Evolutionary conservation across 1,140 invertebrate genomes (phyloP).

Genomic region (Drosophila kurseongensis): DNA sequence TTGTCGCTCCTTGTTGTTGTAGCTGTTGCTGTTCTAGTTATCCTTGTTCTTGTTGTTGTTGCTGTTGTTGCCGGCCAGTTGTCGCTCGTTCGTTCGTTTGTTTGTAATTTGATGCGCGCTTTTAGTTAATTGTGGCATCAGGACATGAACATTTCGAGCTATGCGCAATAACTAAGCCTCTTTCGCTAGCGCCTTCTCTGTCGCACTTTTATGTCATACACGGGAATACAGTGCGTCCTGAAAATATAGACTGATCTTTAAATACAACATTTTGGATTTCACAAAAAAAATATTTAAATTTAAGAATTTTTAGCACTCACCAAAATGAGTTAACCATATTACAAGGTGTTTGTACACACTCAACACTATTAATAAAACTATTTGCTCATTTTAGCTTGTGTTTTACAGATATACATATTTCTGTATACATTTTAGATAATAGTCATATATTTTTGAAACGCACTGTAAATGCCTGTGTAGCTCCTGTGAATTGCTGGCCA

Average conservation of each 20-base stretch:
- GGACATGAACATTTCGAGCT: constrained; percentile 72
- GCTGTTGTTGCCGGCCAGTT: constrained; percentile 21
- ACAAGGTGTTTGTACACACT: too few relatives aligned
- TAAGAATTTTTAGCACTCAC: too few relatives aligned
- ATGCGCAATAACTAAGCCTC: constrained; percentile 73
- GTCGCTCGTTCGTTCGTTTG: constrained; percentile 46
- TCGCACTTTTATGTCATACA: constrained; percentile 17
- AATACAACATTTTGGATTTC: not conserved
- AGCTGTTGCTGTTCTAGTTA: constrained; percentile 33
- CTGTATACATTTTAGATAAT: too few relatives aligned
- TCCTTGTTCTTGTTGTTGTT: constrained; percentile 39
- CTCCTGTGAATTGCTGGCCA: constrained; percentile 43
- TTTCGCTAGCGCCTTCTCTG: constrained; percentile 7
- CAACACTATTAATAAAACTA: too few relatives aligned
- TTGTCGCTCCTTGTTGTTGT: constrained; percentile 55
- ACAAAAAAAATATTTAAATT: too few relatives aligned
- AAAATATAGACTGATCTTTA: not conserved
- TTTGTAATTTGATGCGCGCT: constrained; percentile 83
- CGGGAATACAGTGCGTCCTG: constrained; percentile 18
- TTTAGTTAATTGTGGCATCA: constrained; percentile 83
- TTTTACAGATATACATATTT: too few relatives aligned
- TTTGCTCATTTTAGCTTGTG: too few relatives aligned
- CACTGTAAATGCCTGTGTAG: not conserved
- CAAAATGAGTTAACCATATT: too few relatives aligned
- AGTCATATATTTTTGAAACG: not conserved